phyloP scores from a whole-genome alignment of 2,888 invertebrate genomes.

The Phalangium opilio region DNA sequence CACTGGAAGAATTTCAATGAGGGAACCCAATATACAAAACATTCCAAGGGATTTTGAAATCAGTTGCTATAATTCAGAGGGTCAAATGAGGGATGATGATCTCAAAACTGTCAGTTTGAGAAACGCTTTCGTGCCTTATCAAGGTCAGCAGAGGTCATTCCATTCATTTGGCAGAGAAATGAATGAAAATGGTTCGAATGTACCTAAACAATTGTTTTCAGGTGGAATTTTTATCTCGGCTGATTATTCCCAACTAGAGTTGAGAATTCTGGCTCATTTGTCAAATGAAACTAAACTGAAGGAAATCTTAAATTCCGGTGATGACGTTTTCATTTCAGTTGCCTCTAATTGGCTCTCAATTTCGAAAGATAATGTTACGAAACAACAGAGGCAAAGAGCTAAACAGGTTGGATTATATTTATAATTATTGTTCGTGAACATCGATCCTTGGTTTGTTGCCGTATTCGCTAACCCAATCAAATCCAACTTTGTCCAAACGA shows the following conservation, averaged over 20 bases:
- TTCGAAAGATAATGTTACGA: slow-evolving; percentile 48
- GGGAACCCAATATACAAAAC: slow-evolving; percentile 83
- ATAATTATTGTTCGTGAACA: too few species aligned
- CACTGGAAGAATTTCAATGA: slow-evolving; percentile 68
- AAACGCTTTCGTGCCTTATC: slow-evolving; percentile 30
- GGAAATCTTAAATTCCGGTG: slow-evolving; percentile 36
- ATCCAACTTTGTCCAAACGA: too few species aligned
- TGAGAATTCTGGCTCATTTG: slow-evolving; percentile 81
- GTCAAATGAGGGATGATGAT: slow-evolving; percentile 5
- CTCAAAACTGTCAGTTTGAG: slow-evolving; percentile 27
- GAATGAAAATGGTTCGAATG: too few species aligned
- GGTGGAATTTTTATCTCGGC: slow-evolving; percentile 59
- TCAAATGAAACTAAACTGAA: slow-evolving; percentile 56
- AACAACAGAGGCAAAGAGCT: slow-evolving; percentile 62
- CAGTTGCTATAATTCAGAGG: slow-evolving; percentile 23
- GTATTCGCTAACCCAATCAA: too few species aligned
- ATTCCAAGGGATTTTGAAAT: slow-evolving; percentile 70
- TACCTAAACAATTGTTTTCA: too few species aligned
- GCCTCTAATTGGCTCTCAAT: slow-evolving; percentile 70
- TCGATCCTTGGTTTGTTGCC: too few species aligned
- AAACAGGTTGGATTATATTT: slow-evolving; percentile 41
- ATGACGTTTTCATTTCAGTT: slow-evolving; percentile 69
- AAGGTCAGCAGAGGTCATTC: too few species aligned
- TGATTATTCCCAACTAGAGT: slow-evolving; percentile 91
- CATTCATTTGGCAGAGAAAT: too few species aligned